Percentiles rank a stretch among this genome's conserved stretches.
phyloP scores from a whole-genome alignment of 2,888 invertebrate genomes.

The Epinotia brunnichana region DNA sequence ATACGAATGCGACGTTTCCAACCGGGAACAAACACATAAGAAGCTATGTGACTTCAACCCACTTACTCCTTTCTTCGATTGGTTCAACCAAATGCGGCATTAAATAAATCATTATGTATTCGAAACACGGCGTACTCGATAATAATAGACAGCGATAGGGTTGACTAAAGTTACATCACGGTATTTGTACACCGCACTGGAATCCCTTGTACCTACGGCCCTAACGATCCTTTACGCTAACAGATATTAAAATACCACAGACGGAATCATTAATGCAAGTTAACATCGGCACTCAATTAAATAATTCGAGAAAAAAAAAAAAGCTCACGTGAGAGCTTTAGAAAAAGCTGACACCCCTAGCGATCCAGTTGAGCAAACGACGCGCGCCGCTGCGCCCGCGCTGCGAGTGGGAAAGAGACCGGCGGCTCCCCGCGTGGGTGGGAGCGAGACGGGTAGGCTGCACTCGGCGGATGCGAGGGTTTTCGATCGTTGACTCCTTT shows the following conservation, averaged over 20 bases:
- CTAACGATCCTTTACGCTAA: conserved; percentile 44
- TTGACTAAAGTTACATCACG: conserved; percentile 53
- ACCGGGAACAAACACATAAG: conserved; percentile 2
- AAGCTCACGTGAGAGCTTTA: conserved; percentile 73
- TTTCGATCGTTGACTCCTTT: conserved; percentile 80
- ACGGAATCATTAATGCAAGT: conserved; percentile 54
- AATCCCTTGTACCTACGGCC: conserved; percentile 16
- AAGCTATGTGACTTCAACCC: background rate
- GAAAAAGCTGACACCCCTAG: conserved; percentile 80
- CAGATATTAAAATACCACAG: conserved; percentile 58
- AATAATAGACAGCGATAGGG: conserved; percentile 63
- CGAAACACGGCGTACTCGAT: conserved; percentile 64
- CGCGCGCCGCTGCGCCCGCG: conserved; percentile 79
- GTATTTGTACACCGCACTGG: conserved; percentile 5
- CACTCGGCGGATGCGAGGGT: conserved; percentile 80
- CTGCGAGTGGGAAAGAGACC: conserved; percentile 63
- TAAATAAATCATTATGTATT: conserved; percentile 75
- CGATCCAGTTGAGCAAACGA: conserved; percentile 77
- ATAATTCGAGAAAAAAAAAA: conserved; percentile 64
- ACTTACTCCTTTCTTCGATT: conserved; percentile 43
- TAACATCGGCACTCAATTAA: conserved; percentile 69
- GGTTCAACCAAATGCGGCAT: conserved; percentile 56
- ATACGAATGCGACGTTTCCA: conserved; percentile 62
- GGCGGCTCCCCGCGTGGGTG: conserved; percentile 47
- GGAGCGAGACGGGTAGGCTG: conserved; percentile 63